Conservation (phyloP, 2,888 invertebrate genomes). For the Cheilosia soror region DNA sequence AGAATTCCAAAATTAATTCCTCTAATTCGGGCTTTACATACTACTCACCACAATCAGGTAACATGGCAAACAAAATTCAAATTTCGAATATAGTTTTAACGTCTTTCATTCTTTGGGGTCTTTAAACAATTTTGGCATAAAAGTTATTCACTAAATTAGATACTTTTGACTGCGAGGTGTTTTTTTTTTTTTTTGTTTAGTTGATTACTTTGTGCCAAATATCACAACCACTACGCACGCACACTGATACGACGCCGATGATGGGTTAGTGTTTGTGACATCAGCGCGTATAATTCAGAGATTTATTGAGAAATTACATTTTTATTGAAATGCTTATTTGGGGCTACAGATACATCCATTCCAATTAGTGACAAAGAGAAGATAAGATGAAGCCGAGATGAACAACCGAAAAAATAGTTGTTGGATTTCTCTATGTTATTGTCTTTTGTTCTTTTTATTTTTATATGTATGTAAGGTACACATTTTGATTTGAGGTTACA, state of each 20-base stretch:
- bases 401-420: conserved; percentile 5
- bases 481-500: conserved; percentile 41
- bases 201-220: conserved; percentile 33
- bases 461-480: conserved; percentile 3
- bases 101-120: neutral
- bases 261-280: conserved; percentile 20
- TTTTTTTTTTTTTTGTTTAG: conserved; percentile 6
- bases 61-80: conserved; percentile 17
- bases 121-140: conserved; percentile 26
- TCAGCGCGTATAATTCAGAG: conserved; percentile 61
- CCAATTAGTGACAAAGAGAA: conserved; percentile 67
- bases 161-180: neutral
- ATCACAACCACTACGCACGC: conserved; percentile 7
- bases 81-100: conserved; percentile 40
- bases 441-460: conserved; percentile 16
- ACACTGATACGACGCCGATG: neutral
- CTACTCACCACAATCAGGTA: neutral
- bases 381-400: neutral
- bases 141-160: neutral
- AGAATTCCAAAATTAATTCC: conserved; percentile 32
- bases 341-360: conserved; percentile 50
- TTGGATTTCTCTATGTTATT: conserved; percentile 47
- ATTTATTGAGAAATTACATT: conserved; percentile 69
- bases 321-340: conserved; percentile 70
- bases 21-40: conserved; percentile 6